Evolutionary conservation across 2,888 invertebrate species (phyloP), one percentile per base, ranked within the genome.

Genomic region (Leucophenga maculata): DNA sequence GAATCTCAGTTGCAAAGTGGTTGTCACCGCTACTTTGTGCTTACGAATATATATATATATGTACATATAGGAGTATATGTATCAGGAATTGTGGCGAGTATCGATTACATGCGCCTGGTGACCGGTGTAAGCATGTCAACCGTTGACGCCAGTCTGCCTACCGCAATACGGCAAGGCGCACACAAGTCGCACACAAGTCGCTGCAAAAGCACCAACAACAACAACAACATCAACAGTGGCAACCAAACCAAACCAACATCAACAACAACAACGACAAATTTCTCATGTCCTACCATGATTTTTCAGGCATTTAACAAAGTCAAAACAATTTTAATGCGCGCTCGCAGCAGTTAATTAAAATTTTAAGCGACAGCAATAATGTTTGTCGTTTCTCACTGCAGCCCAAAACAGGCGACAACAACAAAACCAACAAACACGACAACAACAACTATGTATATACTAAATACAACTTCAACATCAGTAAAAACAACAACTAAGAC

Each of bases 241-340:
- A 32, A 16, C n/a, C n/a, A n/a, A n/a, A n/a, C n/a, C n/a, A n/a
- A n/a, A n/a, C n/a, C n/a, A n/a, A n/a, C n/a, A n/a, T n/a, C 20
- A 32, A 62, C 11, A 46, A 62, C 62, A 11, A 64, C 46, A 32
- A 48, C 62, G 62, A 64, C 62, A 64, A 83, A 83, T 80, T 80
- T 64, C 82, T 76, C 80, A 82, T 80, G 80, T 80, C 80, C 72
- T 71, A 77, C 71, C 84, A 82, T 82, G 80, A 80, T 80, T 80
- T 64, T 78, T 82, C 80, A 78, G 82, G 80, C 84, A 80, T 83
- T 80, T 80, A 80, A 75, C 80, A 80, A 80, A 80, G 84, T 83
- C 80, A 80, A 83, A 80, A 80, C 80, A 83, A 80, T 80, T 80
- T 80, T 83, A 80, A 80, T 80, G 84, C 82, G 73, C 80, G 67